These are phyloP conservation scores for Myocastor coypus DNA, from an alignment of 2,113 vertebrate genomes.

Conservation along the genomic window DNA sequence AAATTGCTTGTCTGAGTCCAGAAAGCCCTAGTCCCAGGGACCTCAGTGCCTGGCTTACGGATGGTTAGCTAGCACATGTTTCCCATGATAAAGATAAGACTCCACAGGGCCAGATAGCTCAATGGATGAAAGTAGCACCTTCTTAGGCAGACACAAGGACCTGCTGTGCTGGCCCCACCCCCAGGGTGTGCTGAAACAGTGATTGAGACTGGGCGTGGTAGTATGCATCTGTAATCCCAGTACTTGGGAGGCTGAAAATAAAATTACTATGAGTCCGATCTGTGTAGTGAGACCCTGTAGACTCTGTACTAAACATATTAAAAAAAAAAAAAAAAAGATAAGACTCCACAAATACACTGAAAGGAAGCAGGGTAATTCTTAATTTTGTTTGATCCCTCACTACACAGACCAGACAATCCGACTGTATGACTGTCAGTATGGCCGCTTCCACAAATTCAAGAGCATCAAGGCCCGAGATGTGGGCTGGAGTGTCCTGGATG, in stretches of 20 bases:
- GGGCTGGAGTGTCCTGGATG: conserved; percentile 95
- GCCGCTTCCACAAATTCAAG: conserved; percentile 89
- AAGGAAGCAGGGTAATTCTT: background rate
- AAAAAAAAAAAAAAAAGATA: background rate
- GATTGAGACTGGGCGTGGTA: too few species aligned
- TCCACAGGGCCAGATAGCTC: background rate
- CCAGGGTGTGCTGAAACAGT: too few species aligned
- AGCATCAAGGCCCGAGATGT: conserved; percentile 94
- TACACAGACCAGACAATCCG: conserved; percentile 93
- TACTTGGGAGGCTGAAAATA: too few species aligned
- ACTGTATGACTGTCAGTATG: conserved; percentile 91
- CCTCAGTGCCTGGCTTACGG: conserved; percentile 9
- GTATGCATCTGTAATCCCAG: too few species aligned
- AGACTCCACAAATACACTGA: background rate
- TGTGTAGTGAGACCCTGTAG: too few species aligned
- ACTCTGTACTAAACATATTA: too few species aligned
- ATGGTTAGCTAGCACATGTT: background rate
- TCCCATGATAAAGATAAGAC: conserved; percentile 4
- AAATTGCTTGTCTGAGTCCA: background rate
- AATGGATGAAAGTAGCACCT: too few species aligned
- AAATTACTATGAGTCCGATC: too few species aligned
- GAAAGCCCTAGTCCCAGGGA: background rate
- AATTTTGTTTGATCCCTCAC: conserved; percentile 33
- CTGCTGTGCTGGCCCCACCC: too few species aligned
- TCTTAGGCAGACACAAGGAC: too few species aligned